Evolutionary conservation across 2,113 vertebrate genomes (phyloP).

Genomic region (Corapipo altera): DNA sequence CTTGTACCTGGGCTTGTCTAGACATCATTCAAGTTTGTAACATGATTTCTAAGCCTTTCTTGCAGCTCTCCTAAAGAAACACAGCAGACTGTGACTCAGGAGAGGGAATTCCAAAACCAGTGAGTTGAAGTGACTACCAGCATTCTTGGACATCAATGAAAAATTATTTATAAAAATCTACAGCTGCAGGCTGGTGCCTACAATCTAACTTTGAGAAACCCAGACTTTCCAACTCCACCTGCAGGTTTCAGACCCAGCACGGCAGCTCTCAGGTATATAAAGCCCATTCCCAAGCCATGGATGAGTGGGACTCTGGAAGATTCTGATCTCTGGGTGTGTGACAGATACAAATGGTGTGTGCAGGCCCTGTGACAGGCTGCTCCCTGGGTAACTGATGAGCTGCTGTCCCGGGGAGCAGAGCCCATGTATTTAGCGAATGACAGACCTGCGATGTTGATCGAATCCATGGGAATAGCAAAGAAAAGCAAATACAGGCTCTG

Average conservation of each 20-base stretch:
- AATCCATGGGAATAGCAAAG: slow-evolving; percentile 66
- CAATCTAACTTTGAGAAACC: neutral
- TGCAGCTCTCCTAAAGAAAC: neutral
- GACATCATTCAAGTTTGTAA: neutral
- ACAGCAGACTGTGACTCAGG: neutral
- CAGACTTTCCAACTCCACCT: neutral
- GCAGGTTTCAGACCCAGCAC: neutral
- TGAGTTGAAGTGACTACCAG: neutral
- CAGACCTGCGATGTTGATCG: slow-evolving; percentile 63
- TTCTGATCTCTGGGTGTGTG: slow-evolving; percentile 64
- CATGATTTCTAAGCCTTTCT: neutral
- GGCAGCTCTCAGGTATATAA: neutral
- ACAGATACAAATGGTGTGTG: slow-evolving; percentile 73
- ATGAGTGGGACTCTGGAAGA: slow-evolving; percentile 34
- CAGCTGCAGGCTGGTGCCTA: neutral
- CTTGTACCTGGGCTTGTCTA: neutral
- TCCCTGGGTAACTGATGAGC: slow-evolving; percentile 74
- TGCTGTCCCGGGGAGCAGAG: slow-evolving; percentile 57
- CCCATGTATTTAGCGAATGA: slow-evolving; percentile 72
- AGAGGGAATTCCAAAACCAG: neutral
- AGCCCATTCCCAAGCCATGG: slow-evolving; percentile 15
- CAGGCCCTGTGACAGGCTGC: slow-evolving; percentile 64
- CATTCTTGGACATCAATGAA: neutral
- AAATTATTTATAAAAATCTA: neutral
- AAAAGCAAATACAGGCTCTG: slow-evolving; percentile 67